phyloP scores from a whole-genome alignment of 2,797 vertebrate species.

The Martes flavigula region DNA sequence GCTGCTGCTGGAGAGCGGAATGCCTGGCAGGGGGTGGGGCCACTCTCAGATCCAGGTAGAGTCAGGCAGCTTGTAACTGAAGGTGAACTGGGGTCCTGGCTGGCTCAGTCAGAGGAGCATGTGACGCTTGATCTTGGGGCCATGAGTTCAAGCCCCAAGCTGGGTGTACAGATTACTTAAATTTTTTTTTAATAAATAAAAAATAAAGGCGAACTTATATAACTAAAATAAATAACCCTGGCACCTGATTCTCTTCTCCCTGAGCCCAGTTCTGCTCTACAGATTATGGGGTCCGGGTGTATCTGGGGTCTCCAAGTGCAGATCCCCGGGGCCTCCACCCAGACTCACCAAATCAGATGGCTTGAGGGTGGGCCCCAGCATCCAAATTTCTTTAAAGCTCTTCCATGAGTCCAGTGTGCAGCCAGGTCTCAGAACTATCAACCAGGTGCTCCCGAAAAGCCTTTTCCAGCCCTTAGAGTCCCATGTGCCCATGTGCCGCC shows the following conservation, averaged over 20 bases:
- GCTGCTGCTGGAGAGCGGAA: not conserved
- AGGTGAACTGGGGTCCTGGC: not conserved
- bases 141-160: not conserved
- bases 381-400: not conserved
- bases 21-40: not conserved
- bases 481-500: accelerated
- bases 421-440: not conserved
- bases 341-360: not conserved
- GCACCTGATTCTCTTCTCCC: not conserved
- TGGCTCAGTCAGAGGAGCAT: not conserved
- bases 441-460: not conserved
- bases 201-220: not conserved
- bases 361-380: not conserved
- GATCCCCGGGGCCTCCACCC: not conserved
- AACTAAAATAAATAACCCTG: not conserved
- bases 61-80: not conserved
- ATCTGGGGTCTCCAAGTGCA: not conserved
- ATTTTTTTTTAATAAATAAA: not conserved
- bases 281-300: not conserved
- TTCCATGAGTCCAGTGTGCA: not conserved
- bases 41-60: not conserved
- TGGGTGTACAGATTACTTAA: not conserved
- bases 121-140: not conserved
- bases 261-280: not conserved
- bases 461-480: no score